A percentile compares a stretch with the other conserved stretches of the same genome.
These are phyloP conservation scores for Accipiter virgatus DNA, from an alignment of 2,113 vertebrate species.

Conservation along the genomic window DNA sequence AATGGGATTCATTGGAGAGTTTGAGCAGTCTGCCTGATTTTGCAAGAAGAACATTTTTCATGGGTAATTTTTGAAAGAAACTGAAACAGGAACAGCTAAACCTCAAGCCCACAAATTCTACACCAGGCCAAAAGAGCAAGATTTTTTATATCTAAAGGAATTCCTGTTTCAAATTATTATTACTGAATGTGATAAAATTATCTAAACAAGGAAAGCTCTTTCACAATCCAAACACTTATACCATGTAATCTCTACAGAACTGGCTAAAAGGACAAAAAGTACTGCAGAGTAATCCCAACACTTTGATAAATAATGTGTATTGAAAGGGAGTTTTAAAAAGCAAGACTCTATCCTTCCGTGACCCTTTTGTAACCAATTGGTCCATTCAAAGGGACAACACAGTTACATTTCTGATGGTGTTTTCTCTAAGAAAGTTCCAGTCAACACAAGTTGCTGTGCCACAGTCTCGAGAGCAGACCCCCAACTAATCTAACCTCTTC, in stretches of 20 bases:
- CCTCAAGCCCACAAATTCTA: neutral
- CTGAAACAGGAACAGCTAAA: neutral
- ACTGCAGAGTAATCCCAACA: neutral
- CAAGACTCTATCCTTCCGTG: neutral
- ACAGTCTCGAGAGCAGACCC: neutral
- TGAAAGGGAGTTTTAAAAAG: neutral
- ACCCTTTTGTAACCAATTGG: neutral
- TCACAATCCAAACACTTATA: neutral
- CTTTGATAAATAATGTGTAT: neutral
- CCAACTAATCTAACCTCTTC: neutral
- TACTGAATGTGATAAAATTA: neutral
- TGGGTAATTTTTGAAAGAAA: neutral
- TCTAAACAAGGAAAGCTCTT: neutral
- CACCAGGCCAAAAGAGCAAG: neutral
- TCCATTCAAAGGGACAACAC: neutral
- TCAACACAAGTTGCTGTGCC: neutral
- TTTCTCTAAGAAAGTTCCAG: neutral
- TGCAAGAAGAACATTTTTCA: neutral
- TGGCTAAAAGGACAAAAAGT: neutral
- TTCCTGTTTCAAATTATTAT: neutral
- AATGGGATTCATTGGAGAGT: neutral
- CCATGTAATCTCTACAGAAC: neutral
- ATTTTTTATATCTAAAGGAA: neutral
- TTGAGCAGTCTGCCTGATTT: neutral
- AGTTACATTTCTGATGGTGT: neutral